Evolutionary conservation across 92 coral and sea anemone species (phyloP), one percentile per base, ranked within the genome.

Genomic region (Palythoa caribaeorum): DNA sequence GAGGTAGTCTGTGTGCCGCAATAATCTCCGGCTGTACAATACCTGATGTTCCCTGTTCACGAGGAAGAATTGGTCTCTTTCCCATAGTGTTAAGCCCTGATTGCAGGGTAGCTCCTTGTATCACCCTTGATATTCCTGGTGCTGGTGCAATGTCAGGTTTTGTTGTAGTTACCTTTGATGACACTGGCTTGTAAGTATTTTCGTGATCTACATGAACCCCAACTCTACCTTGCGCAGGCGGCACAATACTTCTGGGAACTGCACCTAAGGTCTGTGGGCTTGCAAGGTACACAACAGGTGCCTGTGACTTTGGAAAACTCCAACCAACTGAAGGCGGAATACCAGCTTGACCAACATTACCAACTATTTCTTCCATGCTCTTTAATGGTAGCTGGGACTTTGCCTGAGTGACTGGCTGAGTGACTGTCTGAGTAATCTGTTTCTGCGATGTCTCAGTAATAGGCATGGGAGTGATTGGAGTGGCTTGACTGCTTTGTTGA

Each of bases 211-310:
- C 66, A 66, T 66, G 86, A 66, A 48, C 59, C 21, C 35, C 62
- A 66, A n/a, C 36, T 66, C 60, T 21, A 10, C 76, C 36, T 48
- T 65, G 86, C 4, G 86, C 65, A 9, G 86, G 19, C 6, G 98
- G 92, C 77, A 95, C 89, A 59, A 91, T 70, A 80, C 90, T 93
- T 89, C 98, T 81, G 10, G 98, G 96, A 36, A 95, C 98, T 28
- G 96, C 98, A 1, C 94, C 95, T 8, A 95, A 92, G 8, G 92
- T 95, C 76, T 95, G 98, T 55, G 98, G 98, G 52, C 98, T 93
- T 54, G 96, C 95, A 36, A 95, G 88, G 78, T 94, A 95, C 35
- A 95, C 98, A 66, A 95, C 94, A 13, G 98, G 98, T 16, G 92
- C 57, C 60, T 69, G 93, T 66, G 74, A 94, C 86, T 86, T 94